A percentile compares a stretch with the other conserved stretches of the same genome.
Evolutionary conservation across 2,888 invertebrate species (phyloP).

Genomic region (Sminthurides aquaticus): DNA sequence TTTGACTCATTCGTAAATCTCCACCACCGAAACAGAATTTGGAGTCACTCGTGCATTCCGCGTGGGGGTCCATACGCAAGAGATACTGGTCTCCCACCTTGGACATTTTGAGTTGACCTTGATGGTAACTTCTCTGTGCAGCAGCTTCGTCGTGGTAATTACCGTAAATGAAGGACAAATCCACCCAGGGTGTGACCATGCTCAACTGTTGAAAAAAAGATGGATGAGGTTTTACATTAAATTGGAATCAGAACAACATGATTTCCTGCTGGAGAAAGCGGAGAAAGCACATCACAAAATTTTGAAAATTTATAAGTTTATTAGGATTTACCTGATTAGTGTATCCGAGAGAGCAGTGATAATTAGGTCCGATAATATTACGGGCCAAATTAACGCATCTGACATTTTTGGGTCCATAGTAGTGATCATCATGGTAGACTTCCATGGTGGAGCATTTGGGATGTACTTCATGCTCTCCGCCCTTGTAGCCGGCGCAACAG

Average conservation of each 20-base stretch:
- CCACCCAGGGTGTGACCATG: conserved; percentile 30
- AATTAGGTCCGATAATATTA: conserved; percentile 34
- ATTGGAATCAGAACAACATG: no score
- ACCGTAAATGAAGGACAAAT: conserved; percentile 39
- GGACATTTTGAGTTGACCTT: conserved; percentile 35
- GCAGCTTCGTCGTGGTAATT: conserved; percentile 26
- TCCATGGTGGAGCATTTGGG: conserved; percentile 39
- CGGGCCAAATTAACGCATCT: conserved; percentile 40
- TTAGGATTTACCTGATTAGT: conserved; percentile 40
- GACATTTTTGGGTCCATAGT: conserved; percentile 28
- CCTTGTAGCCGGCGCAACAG: conserved; percentile 39
- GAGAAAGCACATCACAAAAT: no score
- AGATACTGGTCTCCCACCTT: conserved; percentile 36
- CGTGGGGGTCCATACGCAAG: conserved; percentile 33
- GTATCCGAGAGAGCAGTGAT: conserved; percentile 39
- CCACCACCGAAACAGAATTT: conserved; percentile 39
- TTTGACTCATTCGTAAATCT: conserved; percentile 38
- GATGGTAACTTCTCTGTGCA: conserved; percentile 25
- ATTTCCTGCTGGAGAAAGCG: no score
- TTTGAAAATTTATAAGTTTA: no score
- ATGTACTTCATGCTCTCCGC: conserved; percentile 36
- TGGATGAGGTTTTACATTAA: no score
- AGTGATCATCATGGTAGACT: conserved; percentile 31
- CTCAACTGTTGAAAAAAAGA: conserved; percentile 31
- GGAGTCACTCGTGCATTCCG: conserved; percentile 37